Evolutionary conservation across 2,113 vertebrate species (phyloP).

Genomic region (Murina feae): DNA sequence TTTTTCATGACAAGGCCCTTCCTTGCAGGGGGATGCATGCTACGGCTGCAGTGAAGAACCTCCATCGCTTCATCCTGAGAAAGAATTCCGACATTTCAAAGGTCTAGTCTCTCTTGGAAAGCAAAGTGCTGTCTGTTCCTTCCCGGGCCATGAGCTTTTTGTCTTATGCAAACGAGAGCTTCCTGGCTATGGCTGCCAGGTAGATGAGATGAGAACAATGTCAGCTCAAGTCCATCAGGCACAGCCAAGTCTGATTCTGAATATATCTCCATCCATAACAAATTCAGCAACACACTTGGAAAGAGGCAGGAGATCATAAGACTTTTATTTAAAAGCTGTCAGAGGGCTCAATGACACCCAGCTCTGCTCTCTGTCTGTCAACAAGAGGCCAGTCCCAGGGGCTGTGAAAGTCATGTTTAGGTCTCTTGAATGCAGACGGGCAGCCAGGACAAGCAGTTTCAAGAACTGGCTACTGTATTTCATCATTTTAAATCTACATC

Average conservation of each 20-base stretch:
- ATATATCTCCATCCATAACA: conserved; percentile 65
- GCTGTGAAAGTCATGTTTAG: not conserved
- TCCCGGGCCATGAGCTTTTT: conserved; percentile 16
- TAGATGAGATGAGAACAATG: conserved; percentile 30
- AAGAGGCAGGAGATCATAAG: conserved; percentile 19
- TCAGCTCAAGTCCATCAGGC: conserved; percentile 9
- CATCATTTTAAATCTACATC: conserved; percentile 44
- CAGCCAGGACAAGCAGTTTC: not conserved
- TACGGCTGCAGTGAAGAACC: not conserved
- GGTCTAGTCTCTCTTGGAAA: not conserved
- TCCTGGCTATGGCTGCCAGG: conserved; percentile 50
- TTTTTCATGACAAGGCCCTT: not conserved
- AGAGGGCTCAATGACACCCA: not conserved
- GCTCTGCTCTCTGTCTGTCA: conserved; percentile 53
- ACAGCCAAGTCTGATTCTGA: conserved; percentile 59
- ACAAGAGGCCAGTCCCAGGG: not conserved
- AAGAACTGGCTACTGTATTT: conserved; percentile 14
- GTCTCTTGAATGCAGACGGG: not conserved
- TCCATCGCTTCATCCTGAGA: not conserved
- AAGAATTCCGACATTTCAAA: not conserved
- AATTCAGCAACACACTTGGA: not conserved
- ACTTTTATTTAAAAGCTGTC: conserved; percentile 60
- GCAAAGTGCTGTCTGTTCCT: not conserved
- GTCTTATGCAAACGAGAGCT: conserved; percentile 16
- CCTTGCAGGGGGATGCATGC: not conserved